Evolutionary conservation across 64 coral and sea anemone genomes (phyloP), one percentile per base, ranked within the genome.

Genomic region (Porites lutea): DNA sequence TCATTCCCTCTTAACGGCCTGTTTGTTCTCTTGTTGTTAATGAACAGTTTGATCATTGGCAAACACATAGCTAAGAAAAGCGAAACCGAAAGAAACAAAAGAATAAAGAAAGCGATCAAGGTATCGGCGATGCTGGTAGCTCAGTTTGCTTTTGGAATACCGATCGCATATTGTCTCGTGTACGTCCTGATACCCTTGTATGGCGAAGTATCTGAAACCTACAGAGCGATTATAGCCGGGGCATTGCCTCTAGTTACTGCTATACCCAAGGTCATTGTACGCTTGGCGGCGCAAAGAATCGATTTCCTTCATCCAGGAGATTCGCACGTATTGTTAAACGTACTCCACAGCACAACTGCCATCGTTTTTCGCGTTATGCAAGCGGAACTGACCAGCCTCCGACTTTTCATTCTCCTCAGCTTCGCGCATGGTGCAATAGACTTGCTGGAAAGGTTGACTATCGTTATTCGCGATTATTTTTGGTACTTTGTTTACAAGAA

Each of bases 361-460:
- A 89, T 92, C 46, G 90, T 93, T 12, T 93, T 96, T 52, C 95
- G 95, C 3, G 74, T 96, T n/a, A 81, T 96, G 70, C 94, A 96
- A 58, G 94, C 94, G 16, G 90, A 96, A 51, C 48, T 96, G 65
- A 88, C 74, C 18, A 95, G 46, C 16, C 72, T 95, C 14, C 9
- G 15, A 14, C 75, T 88, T 0, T 95, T 74, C 51, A 82, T 95
- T 62, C 87, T 88, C 4, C 51, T 95, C 13, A 84, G 94, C 14
- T 49, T 88, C 27, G 94, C 58, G 1, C 89, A 95, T 67, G 89
- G 72, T 23, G 70, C 91, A 2, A 82, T 95, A 48, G 94, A 95
- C 60, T 59, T 96, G 2, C 52, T 96, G 13, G 95, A 96, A 57
- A 83, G 95, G 20, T 46, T 89, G 11, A 92, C 94, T 3, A 96